These are phyloP conservation scores for Cyprinus carpio DNA, from an alignment of 2,113 vertebrate genomes.

Conservation along the genomic window DNA sequence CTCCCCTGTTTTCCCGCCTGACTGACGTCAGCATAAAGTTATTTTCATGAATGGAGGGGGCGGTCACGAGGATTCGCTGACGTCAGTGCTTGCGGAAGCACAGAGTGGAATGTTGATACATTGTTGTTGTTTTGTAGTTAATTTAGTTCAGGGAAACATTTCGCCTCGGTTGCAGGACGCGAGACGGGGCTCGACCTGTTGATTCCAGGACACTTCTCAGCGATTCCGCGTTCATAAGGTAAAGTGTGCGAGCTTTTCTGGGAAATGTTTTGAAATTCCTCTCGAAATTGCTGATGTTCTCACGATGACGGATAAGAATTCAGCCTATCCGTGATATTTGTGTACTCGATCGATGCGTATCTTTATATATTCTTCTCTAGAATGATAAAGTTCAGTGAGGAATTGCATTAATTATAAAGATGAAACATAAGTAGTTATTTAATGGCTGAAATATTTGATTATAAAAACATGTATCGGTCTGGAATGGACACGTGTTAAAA, in stretches of 20 bases:
- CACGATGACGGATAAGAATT: slow-evolving; percentile 54
- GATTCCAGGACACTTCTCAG: slow-evolving; percentile 37
- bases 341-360: neutral
- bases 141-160: slow-evolving; percentile 69
- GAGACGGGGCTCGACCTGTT: slow-evolving; percentile 46
- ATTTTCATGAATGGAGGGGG: slow-evolving; percentile 87
- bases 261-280: slow-evolving; percentile 68
- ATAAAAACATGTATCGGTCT: neutral
- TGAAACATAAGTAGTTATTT: neutral
- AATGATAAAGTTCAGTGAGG: neutral
- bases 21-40: slow-evolving; percentile 81
- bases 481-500: slow-evolving; percentile 32
- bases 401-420: neutral
- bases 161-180: slow-evolving; percentile 61
- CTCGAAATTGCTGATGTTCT: slow-evolving; percentile 60
- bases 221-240: slow-evolving; percentile 70
- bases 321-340: neutral
- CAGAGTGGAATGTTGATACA: slow-evolving; percentile 81
- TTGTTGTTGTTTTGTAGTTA: slow-evolving; percentile 83
- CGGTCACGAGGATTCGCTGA: slow-evolving; percentile 81
- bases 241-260: slow-evolving; percentile 55
- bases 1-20: slow-evolving; percentile 63
- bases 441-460: neutral
- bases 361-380: neutral
- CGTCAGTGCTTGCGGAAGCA: slow-evolving; percentile 81